These are phyloP conservation scores for Nothura maculosa DNA, from an alignment of 2,797 vertebrate species.

Conservation along the genomic window DNA sequence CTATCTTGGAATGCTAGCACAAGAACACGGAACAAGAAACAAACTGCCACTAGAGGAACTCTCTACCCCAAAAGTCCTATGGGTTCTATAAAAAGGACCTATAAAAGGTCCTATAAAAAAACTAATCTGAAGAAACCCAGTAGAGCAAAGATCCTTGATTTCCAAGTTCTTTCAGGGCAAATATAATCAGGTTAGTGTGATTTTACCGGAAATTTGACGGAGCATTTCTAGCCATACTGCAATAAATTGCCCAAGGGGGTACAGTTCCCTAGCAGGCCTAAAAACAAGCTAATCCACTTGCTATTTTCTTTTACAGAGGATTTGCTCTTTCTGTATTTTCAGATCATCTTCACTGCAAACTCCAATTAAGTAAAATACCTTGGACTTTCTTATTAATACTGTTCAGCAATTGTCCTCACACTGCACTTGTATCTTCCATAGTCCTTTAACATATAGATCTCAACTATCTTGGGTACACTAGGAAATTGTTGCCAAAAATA, in stretches of 20 bases:
- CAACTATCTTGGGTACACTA: background rate
- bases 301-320: background rate
- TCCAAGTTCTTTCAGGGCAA: background rate
- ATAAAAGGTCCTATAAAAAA: background rate
- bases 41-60: background rate
- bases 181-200: background rate
- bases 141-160: background rate
- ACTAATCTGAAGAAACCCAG: background rate
- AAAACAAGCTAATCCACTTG: background rate
- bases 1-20: background rate
- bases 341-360: background rate
- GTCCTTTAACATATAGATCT: background rate
- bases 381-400: background rate
- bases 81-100: no score
- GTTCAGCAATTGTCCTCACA: background rate
- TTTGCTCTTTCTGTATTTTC: background rate
- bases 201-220: background rate
- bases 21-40: background rate
- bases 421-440: fast-evolving
- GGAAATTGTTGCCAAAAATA: background rate
- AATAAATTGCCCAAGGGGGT: background rate
- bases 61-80: background rate
- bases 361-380: background rate
- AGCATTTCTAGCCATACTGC: background rate
- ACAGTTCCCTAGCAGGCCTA: background rate